These are phyloP conservation scores for Drosophila ohnishii DNA, from an alignment of 1,140 invertebrate genomes.

Conservation along the genomic window DNA sequence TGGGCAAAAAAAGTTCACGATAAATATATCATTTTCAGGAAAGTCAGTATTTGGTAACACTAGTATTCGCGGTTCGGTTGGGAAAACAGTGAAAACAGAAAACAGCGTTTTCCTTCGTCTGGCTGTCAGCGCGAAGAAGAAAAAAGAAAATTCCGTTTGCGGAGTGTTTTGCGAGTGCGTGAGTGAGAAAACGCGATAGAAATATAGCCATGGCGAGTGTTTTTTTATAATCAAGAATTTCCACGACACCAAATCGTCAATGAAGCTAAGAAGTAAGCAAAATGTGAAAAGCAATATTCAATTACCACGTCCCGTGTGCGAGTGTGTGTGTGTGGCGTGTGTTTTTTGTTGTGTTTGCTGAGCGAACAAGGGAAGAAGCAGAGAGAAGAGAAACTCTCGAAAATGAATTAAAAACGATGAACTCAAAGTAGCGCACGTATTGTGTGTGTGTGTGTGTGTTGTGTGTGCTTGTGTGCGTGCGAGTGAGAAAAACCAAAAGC, in stretches of 20 bases:
- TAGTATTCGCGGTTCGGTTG: too few relatives aligned
- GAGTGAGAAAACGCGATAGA: slow-evolving; percentile 38
- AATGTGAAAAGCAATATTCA: slow-evolving; percentile 19
- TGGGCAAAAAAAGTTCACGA: too few relatives aligned
- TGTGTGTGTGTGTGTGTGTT: slow-evolving; percentile 12
- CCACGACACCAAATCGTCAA: slow-evolving; percentile 23
- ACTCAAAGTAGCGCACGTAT: slow-evolving; percentile 76
- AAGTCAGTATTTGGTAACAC: too few relatives aligned
- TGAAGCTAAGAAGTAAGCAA: slow-evolving; percentile 57
- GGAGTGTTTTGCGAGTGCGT: slow-evolving; percentile 11
- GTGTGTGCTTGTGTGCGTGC: not conserved
- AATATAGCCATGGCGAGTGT: slow-evolving; percentile 61
- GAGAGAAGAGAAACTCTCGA: slow-evolving; percentile 69
- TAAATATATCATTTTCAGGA: too few relatives aligned
- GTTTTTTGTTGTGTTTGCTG: slow-evolving; percentile 50
- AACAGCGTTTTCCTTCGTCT: too few relatives aligned
- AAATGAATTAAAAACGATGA: slow-evolving; percentile 80
- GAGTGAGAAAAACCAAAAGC: slow-evolving; percentile 21
- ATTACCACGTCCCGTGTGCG: slow-evolving; percentile 3
- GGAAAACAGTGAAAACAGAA: too few relatives aligned
- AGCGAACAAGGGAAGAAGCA: slow-evolving; percentile 16
- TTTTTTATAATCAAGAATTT: slow-evolving; percentile 50
- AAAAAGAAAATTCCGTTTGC: too few relatives aligned
- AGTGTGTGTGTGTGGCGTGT: slow-evolving; percentile 43
- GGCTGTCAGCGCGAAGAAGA: too few relatives aligned